A percentile compares a stretch with the other conserved stretches of the same genome.
phyloP scores from a whole-genome alignment of 1,140 invertebrate genomes.

The Colletes latitarsis region DNA sequence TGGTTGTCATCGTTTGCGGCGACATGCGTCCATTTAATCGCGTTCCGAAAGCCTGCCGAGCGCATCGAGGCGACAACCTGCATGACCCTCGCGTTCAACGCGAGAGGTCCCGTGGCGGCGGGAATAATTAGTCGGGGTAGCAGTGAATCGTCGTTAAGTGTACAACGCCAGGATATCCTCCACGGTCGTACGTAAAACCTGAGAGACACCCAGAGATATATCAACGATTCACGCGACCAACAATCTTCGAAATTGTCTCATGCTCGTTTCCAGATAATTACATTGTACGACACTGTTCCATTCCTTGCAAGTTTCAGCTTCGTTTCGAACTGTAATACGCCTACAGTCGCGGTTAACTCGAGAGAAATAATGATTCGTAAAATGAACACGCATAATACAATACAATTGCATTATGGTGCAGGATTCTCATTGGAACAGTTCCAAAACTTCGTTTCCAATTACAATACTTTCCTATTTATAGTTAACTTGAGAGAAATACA shows the following conservation, averaged over 20 bases:
- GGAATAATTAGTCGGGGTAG: slow-evolving; percentile 75
- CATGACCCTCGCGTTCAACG: slow-evolving; percentile 54
- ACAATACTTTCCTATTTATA: too few relatives aligned
- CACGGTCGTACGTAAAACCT: slow-evolving; percentile 48
- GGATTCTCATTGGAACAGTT: too few relatives aligned
- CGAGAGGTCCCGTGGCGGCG: slow-evolving; percentile 30
- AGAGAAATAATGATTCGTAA: too few relatives aligned
- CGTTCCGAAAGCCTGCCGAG: slow-evolving; percentile 71
- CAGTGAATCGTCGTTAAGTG: slow-evolving; percentile 69
- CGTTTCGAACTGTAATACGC: too few relatives aligned
- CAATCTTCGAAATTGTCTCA: background rate
- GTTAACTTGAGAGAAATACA: too few relatives aligned
- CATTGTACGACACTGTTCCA: too few relatives aligned
- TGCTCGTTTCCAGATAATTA: background rate
- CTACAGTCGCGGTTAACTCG: too few relatives aligned
- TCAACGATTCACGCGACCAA: background rate
- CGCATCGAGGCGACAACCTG: slow-evolving; percentile 73
- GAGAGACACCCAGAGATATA: slow-evolving; percentile 8
- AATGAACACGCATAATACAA: too few relatives aligned
- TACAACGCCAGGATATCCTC: slow-evolving; percentile 73
- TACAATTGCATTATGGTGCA: too few relatives aligned
- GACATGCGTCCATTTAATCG: slow-evolving; percentile 69
- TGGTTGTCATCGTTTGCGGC: slow-evolving; percentile 59
- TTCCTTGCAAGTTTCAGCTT: too few relatives aligned
- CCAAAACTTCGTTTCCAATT: too few relatives aligned